phyloP scores from a whole-genome alignment of 2,797 vertebrate genomes.

The Myotis daubentonii region DNA sequence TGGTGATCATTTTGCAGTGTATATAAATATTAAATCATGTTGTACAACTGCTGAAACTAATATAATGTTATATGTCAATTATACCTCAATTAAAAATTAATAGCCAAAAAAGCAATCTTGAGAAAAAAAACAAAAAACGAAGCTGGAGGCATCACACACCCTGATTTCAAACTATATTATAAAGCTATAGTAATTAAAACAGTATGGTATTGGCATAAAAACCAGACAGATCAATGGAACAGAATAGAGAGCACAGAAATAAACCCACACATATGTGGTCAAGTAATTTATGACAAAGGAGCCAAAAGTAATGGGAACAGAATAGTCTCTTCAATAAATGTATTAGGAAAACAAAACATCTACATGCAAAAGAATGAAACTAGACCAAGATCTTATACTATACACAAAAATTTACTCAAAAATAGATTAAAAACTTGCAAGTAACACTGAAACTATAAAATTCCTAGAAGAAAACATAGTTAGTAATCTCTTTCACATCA shows the following conservation, averaged over 20 bases:
- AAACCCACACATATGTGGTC: background rate
- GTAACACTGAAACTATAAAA: background rate
- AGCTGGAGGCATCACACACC: background rate
- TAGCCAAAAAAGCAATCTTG: background rate
- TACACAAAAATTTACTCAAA: background rate
- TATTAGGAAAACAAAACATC: background rate
- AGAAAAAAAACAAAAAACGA: background rate
- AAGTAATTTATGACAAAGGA: background rate
- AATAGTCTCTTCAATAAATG: background rate
- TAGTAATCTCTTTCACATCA: background rate
- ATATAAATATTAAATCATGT: background rate
- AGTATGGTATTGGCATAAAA: background rate
- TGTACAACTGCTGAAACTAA: background rate
- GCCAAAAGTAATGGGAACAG: background rate
- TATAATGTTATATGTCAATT: background rate
- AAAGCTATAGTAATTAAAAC: background rate
- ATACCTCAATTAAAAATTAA: background rate
- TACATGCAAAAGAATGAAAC: background rate
- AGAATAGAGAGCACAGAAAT: background rate
- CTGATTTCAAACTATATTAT: background rate
- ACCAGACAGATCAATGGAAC: background rate
- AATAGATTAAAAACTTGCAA: background rate
- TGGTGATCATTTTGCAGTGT: background rate
- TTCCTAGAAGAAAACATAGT: background rate
- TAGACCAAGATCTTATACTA: too few species aligned